Percentiles rank a stretch among this genome's conserved stretches.
These are phyloP conservation scores for Drosophila anceps DNA, from an alignment of 2,888 invertebrate genomes.

Conservation along the genomic window DNA sequence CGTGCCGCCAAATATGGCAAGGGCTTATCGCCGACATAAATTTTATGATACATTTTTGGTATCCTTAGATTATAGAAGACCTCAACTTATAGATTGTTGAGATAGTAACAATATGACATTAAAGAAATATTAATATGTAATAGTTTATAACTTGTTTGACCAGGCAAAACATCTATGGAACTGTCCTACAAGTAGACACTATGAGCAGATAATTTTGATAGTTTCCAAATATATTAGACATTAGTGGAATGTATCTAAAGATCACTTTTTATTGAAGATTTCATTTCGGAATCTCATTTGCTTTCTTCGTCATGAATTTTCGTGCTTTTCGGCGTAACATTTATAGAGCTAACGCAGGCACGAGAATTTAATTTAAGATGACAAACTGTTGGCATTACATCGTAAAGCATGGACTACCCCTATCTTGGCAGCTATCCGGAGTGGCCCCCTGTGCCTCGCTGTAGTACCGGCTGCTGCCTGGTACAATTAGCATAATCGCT, in stretches of 20 bases:
- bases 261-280: neutral
- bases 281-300: neutral
- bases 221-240: too few relatives aligned
- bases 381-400: constrained; percentile 55
- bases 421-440: constrained; percentile 14
- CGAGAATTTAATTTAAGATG: constrained; percentile 29
- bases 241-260: neutral
- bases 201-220: too few relatives aligned
- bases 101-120: too few relatives aligned
- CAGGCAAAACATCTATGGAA: too few relatives aligned
- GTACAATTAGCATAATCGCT: constrained; percentile 83
- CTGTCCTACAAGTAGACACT: too few relatives aligned
- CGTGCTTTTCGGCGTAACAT: neutral
- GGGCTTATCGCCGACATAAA: neutral
- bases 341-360: neutral
- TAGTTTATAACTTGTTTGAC: too few relatives aligned
- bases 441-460: neutral
- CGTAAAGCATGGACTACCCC: constrained; percentile 15
- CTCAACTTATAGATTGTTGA: neutral
- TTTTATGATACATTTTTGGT: neutral
- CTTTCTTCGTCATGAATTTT: neutral
- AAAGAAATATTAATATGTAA: too few relatives aligned
- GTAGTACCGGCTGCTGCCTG: constrained; percentile 38
- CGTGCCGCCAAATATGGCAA: neutral
- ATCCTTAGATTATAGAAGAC: neutral